These are phyloP conservation scores for Vidua macroura DNA, from an alignment of 2,113 vertebrate species.

Conservation along the genomic window DNA sequence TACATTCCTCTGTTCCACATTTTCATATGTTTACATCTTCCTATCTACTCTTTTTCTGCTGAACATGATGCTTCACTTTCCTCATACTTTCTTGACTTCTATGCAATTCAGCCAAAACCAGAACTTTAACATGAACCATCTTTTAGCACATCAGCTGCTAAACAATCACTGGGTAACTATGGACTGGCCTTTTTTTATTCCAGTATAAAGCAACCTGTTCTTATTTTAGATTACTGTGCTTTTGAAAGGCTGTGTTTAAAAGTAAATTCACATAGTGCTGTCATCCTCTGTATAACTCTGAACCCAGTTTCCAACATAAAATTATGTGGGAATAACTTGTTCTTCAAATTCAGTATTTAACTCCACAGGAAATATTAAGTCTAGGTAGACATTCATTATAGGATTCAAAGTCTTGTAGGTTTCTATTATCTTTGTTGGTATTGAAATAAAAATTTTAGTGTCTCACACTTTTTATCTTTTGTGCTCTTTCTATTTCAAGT, in stretches of 20 bases:
- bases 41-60: not conserved
- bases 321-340: not conserved
- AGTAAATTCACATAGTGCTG: not conserved
- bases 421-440: not conserved
- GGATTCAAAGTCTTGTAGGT: not conserved
- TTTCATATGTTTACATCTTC: not conserved
- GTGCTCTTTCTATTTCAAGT: not conserved
- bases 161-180: not conserved
- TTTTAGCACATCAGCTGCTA: not conserved
- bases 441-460: not conserved
- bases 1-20: not conserved
- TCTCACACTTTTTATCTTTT: not conserved
- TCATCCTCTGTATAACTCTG: not conserved
- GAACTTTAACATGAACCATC: not conserved
- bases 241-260: not conserved
- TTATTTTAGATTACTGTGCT: slow-evolving; percentile 1
- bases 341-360: not conserved
- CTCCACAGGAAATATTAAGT: not conserved
- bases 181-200: not conserved
- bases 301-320: not conserved
- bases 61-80: not conserved
- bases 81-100: not conserved
- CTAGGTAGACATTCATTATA: not conserved
- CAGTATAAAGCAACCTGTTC: not conserved
- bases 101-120: not conserved